Percentiles rank a stretch among this genome's conserved stretches.
phyloP scores from a whole-genome alignment of 2,113 vertebrate genomes.

The Lasiurus borealis region DNA sequence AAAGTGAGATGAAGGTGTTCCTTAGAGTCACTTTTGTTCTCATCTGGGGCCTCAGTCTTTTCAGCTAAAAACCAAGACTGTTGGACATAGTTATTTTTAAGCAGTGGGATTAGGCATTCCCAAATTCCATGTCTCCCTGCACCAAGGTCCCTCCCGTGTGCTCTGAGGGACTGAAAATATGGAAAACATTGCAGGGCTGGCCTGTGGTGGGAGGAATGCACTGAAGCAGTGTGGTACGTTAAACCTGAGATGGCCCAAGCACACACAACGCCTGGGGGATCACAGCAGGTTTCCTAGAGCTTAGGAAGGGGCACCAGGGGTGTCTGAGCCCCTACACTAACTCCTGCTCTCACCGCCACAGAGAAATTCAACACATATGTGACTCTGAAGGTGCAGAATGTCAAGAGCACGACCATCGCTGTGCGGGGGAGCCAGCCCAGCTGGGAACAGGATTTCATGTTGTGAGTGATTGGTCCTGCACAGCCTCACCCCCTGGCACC shows the following conservation, averaged over 20 bases:
- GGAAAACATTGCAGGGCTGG: background rate
- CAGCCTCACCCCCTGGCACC: background rate
- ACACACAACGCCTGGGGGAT: background rate
- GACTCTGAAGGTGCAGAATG: constrained; percentile 99
- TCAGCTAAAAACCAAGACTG: background rate
- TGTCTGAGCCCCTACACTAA: background rate
- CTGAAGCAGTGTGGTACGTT: background rate
- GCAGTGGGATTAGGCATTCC: background rate
- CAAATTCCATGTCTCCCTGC: background rate
- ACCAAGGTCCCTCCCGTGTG: background rate
- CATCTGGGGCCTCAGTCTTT: background rate
- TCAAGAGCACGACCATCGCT: constrained; percentile 98
- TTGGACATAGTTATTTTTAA: background rate
- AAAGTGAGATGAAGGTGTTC: background rate
- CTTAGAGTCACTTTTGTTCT: background rate
- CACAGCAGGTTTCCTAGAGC: background rate
- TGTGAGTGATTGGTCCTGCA: constrained; percentile 90
- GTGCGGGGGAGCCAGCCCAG: constrained; percentile 97
- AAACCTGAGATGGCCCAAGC: background rate
- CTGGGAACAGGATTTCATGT: constrained; percentile 99
- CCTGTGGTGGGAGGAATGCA: background rate
- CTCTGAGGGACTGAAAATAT: background rate
- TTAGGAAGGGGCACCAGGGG: background rate
- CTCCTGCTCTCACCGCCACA: constrained; percentile 78
- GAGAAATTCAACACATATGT: constrained; percentile 99